Base-by-base conservation (phyloP, 2,888 invertebrate genomes). In the Chrysotoxum bicinctum region DNA sequence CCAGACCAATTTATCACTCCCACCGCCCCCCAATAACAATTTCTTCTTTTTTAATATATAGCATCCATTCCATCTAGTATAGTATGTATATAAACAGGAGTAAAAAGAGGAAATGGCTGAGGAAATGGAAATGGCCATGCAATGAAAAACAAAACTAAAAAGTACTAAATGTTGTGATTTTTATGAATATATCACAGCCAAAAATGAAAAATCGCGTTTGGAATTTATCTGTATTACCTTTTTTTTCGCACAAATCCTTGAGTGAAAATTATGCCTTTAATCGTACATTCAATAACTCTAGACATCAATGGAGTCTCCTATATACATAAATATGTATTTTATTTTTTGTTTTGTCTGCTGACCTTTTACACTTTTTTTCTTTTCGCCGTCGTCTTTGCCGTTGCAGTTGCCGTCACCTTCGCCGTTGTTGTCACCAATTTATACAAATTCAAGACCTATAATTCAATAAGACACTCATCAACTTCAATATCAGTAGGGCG, bases 331-430 rank as follows among this genome's bases (percentile, higher is more conserved):
- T 75, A 50, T 81, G 48, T 77, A 62, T 81, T 84, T 81, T 77
- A 85, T 77, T 85, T 85, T 81, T 85, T 85, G 85, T 85, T 85
- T 85, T 88, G 88, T 87, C 89, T 89, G 90, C 90, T 90, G 90
- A 90, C 91, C 91, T 90, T 91, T 91, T 89, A 87, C 89, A 90
- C 89, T 91, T 90, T 85, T 88, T 87, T 83, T 75, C 74, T 82
- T 76, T 77, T 83, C 54, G 62, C 73, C 52, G 66, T 82, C 82
- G 62, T 56, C 35, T 68, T 69, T 66, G 56, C 83, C 87, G 87
- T 86, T 21, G 14, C 58, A 35, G 35, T 58, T 37, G 21, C 58
- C 58, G 14, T 58, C 9, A 14, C n/a, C 62, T n/a, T 40, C 45
- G 58, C 70, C 68, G 35, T 56, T 32, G 52, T 78, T 78, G 37